Evolutionary conservation across 1,140 invertebrate genomes (phyloP).

Genomic region (Monomorium pharaonis): DNA sequence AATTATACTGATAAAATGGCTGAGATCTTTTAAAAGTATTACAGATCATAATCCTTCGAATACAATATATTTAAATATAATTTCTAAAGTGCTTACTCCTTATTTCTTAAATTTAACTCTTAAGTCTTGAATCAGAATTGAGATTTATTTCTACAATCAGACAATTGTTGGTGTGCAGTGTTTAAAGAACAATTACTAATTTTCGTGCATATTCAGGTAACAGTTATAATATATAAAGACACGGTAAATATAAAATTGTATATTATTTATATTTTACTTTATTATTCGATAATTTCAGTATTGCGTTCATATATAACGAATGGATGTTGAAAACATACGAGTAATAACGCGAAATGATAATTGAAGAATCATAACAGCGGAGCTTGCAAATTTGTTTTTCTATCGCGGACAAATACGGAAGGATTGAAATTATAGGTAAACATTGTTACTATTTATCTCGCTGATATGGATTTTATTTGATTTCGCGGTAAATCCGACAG

Average conservation of each 20-base stretch:
- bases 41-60: too few species aligned
- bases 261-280: background rate
- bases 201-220: background rate
- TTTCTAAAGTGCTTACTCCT: too few species aligned
- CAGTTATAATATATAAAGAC: background rate
- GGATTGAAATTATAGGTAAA: constrained; percentile 18
- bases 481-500: background rate
- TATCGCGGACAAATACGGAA: background rate
- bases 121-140: too few species aligned
- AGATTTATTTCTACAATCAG: too few species aligned
- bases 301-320: background rate
- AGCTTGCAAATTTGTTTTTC: constrained; percentile 16
- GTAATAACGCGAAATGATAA: background rate
- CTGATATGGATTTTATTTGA: background rate
- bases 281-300: background rate
- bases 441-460: background rate
- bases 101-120: too few species aligned
- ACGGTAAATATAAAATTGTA: background rate
- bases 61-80: too few species aligned
- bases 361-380: background rate
- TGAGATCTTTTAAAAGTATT: too few species aligned
- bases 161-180: background rate
- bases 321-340: background rate
- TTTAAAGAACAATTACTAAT: background rate
- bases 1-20: too few species aligned